Conservation (phyloP, 2,888 invertebrate genomes). For the Labia minor region DNA sequence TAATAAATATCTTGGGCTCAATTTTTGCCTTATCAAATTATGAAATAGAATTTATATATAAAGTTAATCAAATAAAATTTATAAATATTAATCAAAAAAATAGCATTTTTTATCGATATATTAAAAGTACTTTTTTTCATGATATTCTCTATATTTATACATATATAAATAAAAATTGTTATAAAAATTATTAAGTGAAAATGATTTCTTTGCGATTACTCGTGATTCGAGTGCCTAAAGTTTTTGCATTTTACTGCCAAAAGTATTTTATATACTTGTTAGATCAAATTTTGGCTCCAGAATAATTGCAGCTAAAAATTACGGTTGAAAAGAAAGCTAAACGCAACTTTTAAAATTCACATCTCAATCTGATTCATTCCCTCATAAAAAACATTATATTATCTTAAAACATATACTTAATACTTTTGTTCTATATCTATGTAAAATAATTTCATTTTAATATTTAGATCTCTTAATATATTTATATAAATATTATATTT, state of each 20-base stretch:
- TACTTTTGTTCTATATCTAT: too few species aligned
- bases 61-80: not conserved
- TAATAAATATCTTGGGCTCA: not conserved
- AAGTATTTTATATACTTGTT: not conserved
- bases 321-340: not conserved
- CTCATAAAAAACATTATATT: too few species aligned
- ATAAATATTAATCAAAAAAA: not conserved
- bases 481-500: too few species aligned
- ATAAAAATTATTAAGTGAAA: not conserved
- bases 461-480: too few species aligned
- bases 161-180: not conserved
- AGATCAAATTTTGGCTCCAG: not conserved
- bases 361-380: too few species aligned
- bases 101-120: not conserved
- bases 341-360: not conserved
- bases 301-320: not conserved
- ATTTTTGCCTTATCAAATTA: conserved; percentile 2
- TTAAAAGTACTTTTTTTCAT: not conserved
- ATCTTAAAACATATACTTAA: too few species aligned
- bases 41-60: not conserved
- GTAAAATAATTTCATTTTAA: too few species aligned
- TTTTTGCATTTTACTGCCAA: not conserved
- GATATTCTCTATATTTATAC: not conserved
- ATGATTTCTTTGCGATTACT: not conserved
- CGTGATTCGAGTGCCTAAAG: not conserved